phyloP scores from a whole-genome alignment of 2,888 invertebrate genomes.

The Alloplasta piceator region DNA sequence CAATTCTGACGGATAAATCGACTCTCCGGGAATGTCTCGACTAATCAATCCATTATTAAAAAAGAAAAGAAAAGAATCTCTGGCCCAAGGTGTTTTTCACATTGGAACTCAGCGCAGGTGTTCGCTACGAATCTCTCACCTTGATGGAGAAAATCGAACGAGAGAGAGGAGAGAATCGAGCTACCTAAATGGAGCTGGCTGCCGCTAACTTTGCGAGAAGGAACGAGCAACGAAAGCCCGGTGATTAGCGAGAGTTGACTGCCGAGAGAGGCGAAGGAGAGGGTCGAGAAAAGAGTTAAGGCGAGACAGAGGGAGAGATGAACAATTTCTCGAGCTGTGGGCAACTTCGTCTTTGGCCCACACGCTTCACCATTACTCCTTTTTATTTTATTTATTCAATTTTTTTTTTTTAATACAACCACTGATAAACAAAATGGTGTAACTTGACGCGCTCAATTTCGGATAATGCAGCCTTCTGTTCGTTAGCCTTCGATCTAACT shows the following conservation, averaged over 20 bases:
- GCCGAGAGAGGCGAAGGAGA: conserved; percentile 48
- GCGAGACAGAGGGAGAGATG: not conserved
- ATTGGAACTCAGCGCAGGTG: conserved; percentile 48
- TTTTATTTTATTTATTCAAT: conserved; percentile 14
- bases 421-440: no score
- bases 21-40: no score
- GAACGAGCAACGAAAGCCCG: conserved; percentile 58
- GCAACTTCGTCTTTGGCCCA: conserved; percentile 49
- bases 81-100: no score
- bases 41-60: no score
- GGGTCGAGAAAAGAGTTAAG: conserved; percentile 24
- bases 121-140: conserved; percentile 27
- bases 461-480: no score
- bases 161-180: conserved; percentile 16
- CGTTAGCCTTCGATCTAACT: no score
- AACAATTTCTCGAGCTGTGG: conserved; percentile 7
- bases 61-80: no score
- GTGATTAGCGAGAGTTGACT: conserved; percentile 61
- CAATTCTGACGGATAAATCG: no score
- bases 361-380: conserved; percentile 40
- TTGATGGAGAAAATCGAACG: conserved; percentile 15
- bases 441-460: no score
- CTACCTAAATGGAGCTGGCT: conserved; percentile 62
- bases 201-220: conserved; percentile 22
- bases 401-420: conserved; percentile 11